Base-by-base conservation (phyloP, 2,888 invertebrate genomes). In the Patella depressa region DNA sequence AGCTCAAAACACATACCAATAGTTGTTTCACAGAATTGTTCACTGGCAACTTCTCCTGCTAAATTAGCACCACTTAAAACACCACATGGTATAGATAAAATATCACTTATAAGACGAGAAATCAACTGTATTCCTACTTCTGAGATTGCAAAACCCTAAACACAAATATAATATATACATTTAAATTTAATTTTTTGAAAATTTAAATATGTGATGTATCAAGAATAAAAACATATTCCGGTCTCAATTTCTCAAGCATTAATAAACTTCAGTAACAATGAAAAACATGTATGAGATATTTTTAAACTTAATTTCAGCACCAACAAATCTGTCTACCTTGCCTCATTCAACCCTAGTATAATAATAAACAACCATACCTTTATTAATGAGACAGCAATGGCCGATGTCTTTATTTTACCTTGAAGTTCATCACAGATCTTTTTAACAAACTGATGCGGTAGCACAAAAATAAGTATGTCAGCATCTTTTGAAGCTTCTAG, bases 1-100 rank as follows among this genome's bases (percentile, higher is more conserved):
- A 7, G 45, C 45, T 45, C 45, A 45, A 45, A 45, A 45, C 45
- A 15, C 80, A 79, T 17, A 94, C 95, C 99, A 88, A 99, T 97
- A 1, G 99, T 99, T 0, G 99, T 98, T 93, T 99, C 99, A 92
- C 99, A 99, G 93, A 99, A 99, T 92, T 97, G 96, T 90, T 97
- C 99, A 65, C 96, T 95, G 1, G 99, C 99, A 3, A 99, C 98
- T 94, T 99, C 99, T 81, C 95, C 95, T 55, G 99, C 99, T 84
- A 99, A 94, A 93, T 99, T 99, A 76, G 99, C 99, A 75, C 99
- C 99, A 99, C 99, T 99, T 78, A 99, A 93, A 5, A 99, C 99
- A 45, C 96, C 95, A 89, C 98, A 96, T 80, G 96, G 96, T 89
- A 99, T 97, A n/a, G 74, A 78, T 83, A 99, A 93, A 86, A 95